These are phyloP conservation scores for Liasis olivaceus DNA, from an alignment of 2,797 vertebrate species.

Conservation along the genomic window DNA sequence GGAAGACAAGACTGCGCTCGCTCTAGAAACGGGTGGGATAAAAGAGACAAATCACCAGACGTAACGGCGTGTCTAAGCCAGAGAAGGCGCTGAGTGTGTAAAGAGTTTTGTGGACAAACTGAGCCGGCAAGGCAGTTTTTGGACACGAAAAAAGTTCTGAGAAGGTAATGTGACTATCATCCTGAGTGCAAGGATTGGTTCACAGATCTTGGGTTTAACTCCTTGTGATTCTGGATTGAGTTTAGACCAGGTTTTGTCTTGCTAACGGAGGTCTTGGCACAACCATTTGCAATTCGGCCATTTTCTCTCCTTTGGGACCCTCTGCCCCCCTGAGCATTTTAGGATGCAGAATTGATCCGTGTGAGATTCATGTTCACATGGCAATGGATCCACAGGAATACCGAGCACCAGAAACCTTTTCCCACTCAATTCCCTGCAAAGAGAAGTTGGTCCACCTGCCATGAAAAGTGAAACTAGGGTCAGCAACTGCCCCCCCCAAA, in stretches of 20 bases:
- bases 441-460: no score
- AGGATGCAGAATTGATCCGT: no score
- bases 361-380: no score
- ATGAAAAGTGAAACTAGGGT: no score
- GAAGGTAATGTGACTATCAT: neutral
- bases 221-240: neutral
- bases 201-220: neutral
- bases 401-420: no score
- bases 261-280: no score
- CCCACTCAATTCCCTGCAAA: no score
- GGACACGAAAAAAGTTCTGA: neutral
- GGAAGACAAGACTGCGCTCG: constrained; percentile 1
- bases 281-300: no score
- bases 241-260: neutral
- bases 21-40: constrained; percentile 44
- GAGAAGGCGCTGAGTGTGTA: constrained; percentile 69
- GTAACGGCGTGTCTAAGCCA: constrained; percentile 76
- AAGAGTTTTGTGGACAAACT: constrained; percentile 77
- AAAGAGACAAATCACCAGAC: constrained; percentile 48
- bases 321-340: no score
- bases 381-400: no score
- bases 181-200: neutral
- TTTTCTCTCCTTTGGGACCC: no score
- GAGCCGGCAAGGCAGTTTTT: constrained; percentile 77
- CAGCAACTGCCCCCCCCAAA: no score